Conservation (phyloP, 2,888 invertebrate species). For the Parochlus steinenii region DNA sequence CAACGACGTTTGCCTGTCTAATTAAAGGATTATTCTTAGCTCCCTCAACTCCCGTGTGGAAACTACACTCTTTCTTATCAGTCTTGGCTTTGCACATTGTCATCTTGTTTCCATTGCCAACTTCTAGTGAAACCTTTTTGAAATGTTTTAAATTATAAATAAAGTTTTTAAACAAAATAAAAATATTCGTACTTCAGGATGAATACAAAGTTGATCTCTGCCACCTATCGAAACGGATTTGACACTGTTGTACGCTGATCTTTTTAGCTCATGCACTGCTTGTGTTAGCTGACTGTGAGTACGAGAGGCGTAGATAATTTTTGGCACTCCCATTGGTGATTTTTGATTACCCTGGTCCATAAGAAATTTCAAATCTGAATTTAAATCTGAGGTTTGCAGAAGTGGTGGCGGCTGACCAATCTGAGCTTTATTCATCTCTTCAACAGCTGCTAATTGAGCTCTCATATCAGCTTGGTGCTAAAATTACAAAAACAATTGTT, state of each 20-base stretch:
- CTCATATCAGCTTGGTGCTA: too few relatives aligned
- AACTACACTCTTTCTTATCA: conserved; percentile 58
- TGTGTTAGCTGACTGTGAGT: conserved; percentile 94
- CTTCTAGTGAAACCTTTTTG: too few relatives aligned
- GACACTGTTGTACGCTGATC: conserved; percentile 68
- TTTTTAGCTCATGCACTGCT: conserved; percentile 87
- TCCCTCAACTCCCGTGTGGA: conserved; percentile 60
- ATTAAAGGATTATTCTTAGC: conserved; percentile 49
- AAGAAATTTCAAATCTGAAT: too few relatives aligned
- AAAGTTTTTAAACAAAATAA: too few relatives aligned
- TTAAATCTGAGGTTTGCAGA: too few relatives aligned
- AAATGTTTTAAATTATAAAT: too few relatives aligned
- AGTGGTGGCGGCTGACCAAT: too few relatives aligned
- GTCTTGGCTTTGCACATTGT: conserved; percentile 82
- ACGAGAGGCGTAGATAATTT: conserved; percentile 90
- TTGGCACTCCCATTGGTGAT: too few relatives aligned
- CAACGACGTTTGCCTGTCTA: conserved; percentile 47
- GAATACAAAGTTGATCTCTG: conserved; percentile 91
- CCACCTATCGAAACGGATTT: conserved; percentile 84
- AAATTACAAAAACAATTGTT: too few relatives aligned
- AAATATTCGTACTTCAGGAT: conserved; percentile 87
- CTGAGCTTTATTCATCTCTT: too few relatives aligned
- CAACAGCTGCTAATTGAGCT: too few relatives aligned
- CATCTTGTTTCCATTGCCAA: conserved; percentile 54
- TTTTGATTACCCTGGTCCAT: too few relatives aligned